Percentiles rank a stretch among this genome's conserved stretches.
phyloP scores from a whole-genome alignment of 2,888 invertebrate genomes.

The Brenthis daphne region DNA sequence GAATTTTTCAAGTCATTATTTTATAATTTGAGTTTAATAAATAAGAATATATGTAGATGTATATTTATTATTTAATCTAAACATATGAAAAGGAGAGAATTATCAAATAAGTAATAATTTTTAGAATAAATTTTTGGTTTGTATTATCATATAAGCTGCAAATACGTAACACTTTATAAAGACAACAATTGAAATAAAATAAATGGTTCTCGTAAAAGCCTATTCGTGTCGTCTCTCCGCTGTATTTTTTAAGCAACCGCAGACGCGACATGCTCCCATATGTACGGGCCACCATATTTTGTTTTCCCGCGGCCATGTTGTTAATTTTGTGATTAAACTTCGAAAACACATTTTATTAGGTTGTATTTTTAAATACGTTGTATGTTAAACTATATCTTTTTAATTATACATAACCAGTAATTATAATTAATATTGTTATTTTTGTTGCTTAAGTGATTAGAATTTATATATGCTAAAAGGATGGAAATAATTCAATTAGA shows the following conservation, averaged over 20 bases:
- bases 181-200: constrained; percentile 30
- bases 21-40: too few species aligned
- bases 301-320: constrained; percentile 68
- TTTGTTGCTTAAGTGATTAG: too few species aligned
- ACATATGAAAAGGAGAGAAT: too few species aligned
- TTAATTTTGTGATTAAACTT: constrained; percentile 80
- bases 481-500: too few species aligned
- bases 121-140: constrained; percentile 11
- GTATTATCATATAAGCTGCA: constrained; percentile 1
- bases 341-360: constrained; percentile 60
- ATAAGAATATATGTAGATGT: too few species aligned
- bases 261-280: constrained; percentile 60
- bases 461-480: too few species aligned
- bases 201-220: constrained; percentile 40
- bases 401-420: too few species aligned
- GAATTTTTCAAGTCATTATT: too few species aligned
- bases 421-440: too few species aligned
- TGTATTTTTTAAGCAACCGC: constrained; percentile 49
- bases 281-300: constrained; percentile 63
- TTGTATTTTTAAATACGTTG: constrained; percentile 65
- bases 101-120: constrained; percentile 1
- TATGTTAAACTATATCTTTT: constrained; percentile 51
- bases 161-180: constrained; percentile 29
- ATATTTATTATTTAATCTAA: too few species aligned
- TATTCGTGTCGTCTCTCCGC: constrained; percentile 49